These are phyloP conservation scores for Pissodes strobi DNA, from an alignment of 1,140 invertebrate genomes.

Conservation along the genomic window DNA sequence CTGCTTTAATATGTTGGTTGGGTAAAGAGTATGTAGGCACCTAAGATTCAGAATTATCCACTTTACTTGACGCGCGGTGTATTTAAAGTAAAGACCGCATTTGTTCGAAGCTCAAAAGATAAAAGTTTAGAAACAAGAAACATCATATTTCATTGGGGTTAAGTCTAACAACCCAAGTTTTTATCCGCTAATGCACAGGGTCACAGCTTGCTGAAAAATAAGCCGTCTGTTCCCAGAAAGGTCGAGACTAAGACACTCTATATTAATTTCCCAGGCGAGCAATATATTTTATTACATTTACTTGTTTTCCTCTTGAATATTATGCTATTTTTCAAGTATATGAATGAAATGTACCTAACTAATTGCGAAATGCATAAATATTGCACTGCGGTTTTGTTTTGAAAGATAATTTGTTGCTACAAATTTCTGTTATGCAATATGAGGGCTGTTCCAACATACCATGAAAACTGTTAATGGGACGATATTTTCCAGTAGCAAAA, in stretches of 20 bases:
- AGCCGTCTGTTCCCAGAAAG: constrained; percentile 35
- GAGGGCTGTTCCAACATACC: too few species aligned
- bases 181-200: constrained; percentile 38
- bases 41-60: constrained; percentile 29
- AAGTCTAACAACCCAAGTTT: constrained; percentile 33
- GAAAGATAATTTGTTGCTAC: constrained; percentile 6
- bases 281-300: constrained; percentile 38
- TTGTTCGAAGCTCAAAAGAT: constrained; percentile 34
- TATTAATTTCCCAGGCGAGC: constrained; percentile 39
- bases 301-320: constrained; percentile 34
- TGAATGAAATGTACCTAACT: constrained; percentile 36
- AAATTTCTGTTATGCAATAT: neutral
- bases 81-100: constrained; percentile 33
- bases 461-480: too few species aligned
- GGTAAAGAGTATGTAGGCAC: constrained; percentile 22
- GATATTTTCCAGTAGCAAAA: too few species aligned
- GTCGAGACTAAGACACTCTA: constrained; percentile 38
- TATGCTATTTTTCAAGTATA: constrained; percentile 10
- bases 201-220: constrained; percentile 38
- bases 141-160: constrained; percentile 36
- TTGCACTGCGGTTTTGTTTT: constrained; percentile 21
- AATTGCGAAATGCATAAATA: constrained; percentile 36
- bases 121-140: constrained; percentile 38
- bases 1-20: constrained; percentile 15
- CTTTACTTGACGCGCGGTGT: constrained; percentile 28